Base-by-base conservation (phyloP, 2,113 vertebrate genomes). In the Indicator indicator region DNA sequence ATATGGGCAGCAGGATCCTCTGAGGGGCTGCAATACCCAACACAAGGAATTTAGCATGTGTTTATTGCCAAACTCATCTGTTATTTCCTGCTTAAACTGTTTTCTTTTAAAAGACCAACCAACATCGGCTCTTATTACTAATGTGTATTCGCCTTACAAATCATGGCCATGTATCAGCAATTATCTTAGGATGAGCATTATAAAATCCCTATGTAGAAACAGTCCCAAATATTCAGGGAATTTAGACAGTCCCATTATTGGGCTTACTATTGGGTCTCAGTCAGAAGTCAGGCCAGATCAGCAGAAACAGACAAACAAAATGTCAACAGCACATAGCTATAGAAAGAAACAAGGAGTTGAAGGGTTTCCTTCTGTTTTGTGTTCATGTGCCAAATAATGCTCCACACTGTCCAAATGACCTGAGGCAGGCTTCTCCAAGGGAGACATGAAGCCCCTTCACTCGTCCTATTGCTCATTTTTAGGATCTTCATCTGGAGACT, bases 271-370 rank as follows among this genome's bases (percentile, higher is more conserved):
- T 67, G 54, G 50, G 85, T 83, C 68, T 78, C 48, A 71, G 38
- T 88, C 32, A 91, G 79, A 86, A 88, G 58, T 54, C 1, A 1
- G 64, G 85, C 44, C 70, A 78, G 69, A 81, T 15, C 76, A 93
- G 44, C 76, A 94, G 48, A 86, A 70, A 75, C 77, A 92, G 46
- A 88, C 70, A 52, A 80, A 42, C 54, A 79, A 67, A 91, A 84
- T 36, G 77, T 79, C 91, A 84, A 64, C 86, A 65, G 73, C 77
- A 78, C 44, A 9, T 12, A 88, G 74, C 55, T 63, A 75, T 26
- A 63, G 0, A 3, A 74, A 78, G 80, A 62, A 82, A 76, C 30
- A 69, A 82, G 69, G 48, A 89, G 72, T 85, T 93, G 85, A 62
- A 86, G 48, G 24, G 32, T 38, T 93, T 91, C 58, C 58, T 81